Conservation (phyloP, 2,113 vertebrate genomes). For the Glaucidium brasilianum region DNA sequence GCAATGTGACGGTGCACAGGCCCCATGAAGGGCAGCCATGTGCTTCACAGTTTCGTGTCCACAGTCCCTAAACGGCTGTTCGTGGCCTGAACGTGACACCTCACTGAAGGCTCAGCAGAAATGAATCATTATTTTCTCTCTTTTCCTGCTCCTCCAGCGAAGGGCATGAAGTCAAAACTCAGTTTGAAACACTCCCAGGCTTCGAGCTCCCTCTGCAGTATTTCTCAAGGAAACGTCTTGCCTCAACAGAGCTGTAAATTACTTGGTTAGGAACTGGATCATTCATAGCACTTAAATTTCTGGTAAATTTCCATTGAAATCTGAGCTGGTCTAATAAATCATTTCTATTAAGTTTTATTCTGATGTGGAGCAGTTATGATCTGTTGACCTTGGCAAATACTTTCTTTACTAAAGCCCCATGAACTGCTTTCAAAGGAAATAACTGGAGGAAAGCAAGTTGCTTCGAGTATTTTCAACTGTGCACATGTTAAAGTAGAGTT, state of each 20-base stretch:
- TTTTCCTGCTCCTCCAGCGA: not conserved
- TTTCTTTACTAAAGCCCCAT: not conserved
- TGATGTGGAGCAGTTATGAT: not conserved
- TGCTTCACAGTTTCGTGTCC: fast-evolving
- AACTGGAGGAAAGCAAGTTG: not conserved
- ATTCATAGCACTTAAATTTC: not conserved
- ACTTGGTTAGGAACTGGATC: not conserved
- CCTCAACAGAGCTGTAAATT: not conserved
- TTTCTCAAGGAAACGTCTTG: not conserved
- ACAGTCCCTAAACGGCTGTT: not conserved
- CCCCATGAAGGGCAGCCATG: fast-evolving
- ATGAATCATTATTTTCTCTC: fast-evolving
- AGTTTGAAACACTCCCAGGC: not conserved
- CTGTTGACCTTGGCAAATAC: not conserved
- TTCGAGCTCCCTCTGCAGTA: constrained; percentile 63
- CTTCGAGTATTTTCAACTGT: not conserved
- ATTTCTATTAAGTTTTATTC: not conserved
- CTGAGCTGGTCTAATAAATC: not conserved
- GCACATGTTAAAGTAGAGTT: not conserved
- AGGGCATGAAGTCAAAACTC: not conserved
- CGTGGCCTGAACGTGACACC: not conserved
- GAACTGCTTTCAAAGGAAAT: not conserved
- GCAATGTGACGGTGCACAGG: fast-evolving
- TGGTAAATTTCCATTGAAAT: not conserved
- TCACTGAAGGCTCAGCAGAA: not conserved